phyloP scores from a whole-genome alignment of 2,888 invertebrate genomes.

The Diabrotica balteata region DNA sequence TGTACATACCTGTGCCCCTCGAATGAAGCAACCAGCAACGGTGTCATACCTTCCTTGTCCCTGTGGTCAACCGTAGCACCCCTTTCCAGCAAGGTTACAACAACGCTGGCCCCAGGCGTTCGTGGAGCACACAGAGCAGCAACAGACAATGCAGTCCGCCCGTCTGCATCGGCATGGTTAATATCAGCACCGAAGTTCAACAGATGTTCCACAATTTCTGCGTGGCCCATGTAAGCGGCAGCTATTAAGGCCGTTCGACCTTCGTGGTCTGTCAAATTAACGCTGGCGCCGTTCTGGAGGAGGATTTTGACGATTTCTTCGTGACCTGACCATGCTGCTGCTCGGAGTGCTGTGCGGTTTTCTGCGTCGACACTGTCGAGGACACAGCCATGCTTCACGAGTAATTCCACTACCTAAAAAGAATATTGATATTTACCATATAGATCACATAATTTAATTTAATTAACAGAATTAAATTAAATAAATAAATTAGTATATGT shows the following conservation, averaged over 20 bases:
- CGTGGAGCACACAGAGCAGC: conserved; percentile 86
- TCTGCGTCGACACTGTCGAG: conserved; percentile 89
- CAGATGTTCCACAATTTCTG: conserved; percentile 82
- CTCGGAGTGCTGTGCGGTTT: conserved; percentile 86
- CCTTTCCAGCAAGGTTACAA: conserved; percentile 77
- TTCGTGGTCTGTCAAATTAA: conserved; percentile 86
- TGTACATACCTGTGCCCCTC: conserved; percentile 79
- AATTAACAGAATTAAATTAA: no score
- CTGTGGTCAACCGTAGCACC: conserved; percentile 83
- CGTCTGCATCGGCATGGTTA: conserved; percentile 87
- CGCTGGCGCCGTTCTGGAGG: conserved; percentile 77
- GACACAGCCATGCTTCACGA: conserved; percentile 80
- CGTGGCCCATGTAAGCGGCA: conserved; percentile 95
- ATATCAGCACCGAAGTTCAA: conserved; percentile 83
- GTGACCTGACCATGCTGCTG: conserved; percentile 95
- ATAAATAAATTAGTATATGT: no score
- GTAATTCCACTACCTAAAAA: conserved; percentile 75
- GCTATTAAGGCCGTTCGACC: conserved; percentile 91
- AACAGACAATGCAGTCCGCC: conserved; percentile 86
- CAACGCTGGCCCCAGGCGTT: conserved; percentile 75
- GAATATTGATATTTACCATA: not conserved
- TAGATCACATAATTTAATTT: no score
- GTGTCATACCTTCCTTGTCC: conserved; percentile 88
- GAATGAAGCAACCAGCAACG: conserved; percentile 86
- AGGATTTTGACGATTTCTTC: conserved; percentile 81